Evolutionary conservation across 1,140 invertebrate genomes (phyloP), one percentile per base, ranked within the genome.

Genomic region (Plodia interpunctella): DNA sequence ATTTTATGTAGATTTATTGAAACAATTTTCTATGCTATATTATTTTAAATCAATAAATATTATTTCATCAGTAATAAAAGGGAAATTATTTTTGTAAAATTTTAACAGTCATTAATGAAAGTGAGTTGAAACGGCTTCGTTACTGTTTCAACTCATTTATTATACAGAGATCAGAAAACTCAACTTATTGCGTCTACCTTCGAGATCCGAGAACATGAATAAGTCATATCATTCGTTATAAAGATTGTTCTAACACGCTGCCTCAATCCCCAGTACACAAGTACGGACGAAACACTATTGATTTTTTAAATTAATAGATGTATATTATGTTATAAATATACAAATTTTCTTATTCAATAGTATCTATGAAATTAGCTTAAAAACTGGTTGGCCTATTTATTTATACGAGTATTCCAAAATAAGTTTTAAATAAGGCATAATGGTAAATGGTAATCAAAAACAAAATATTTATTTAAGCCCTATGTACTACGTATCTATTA

Each of bases 201-300:
- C 65, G 61, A 76, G 71, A 78, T 74, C 72, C 65, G 61, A 76
- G 70, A 78, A 66, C 65, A 87, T 87, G 83, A 87, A 87, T 87
- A 87, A 87, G 69, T 84, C 83, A 87, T 86, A 74, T 70, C 63
- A 72, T 76, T 84, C 81, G 80, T 86, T 86, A 86, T 75, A 78
- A 82, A 73, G 77, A 78, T 76, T 65, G 76, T 73, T 77, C 63
- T 81, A 72, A 80, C 81, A 81, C 62, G 54, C 20, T 57, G 61
- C 56, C 61, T 62, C 62, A 55, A 28, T 18, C 44, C n/a, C n/a
- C 17, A 17, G 15, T 55, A 25, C 13, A 35, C 8, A n/a, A n/a
- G n/a, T n/a, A n/a, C n/a, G n/a, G n/a, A n/a, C n/a, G n/a, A n/a
- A n/a, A n/a, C n/a, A n/a, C n/a, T n/a, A n/a, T n/a, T n/a, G n/a